Evolutionary conservation across 2,113 vertebrate species (phyloP).

Genomic region (Pan troglodytes): DNA sequence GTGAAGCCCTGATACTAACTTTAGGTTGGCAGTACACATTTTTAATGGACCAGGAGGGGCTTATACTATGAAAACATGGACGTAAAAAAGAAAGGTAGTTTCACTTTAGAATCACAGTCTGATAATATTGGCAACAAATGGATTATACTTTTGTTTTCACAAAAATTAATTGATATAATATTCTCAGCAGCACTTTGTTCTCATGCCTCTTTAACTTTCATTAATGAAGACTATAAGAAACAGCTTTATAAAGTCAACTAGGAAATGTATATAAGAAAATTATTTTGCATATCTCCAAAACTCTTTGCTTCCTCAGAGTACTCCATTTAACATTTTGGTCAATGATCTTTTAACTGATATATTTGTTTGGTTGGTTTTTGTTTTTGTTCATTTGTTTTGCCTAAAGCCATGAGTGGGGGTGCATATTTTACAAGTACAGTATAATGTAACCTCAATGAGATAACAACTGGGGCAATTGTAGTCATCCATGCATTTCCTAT

Average conservation of each 20-base stretch:
- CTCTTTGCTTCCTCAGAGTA: background rate
- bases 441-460: background rate
- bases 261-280: background rate
- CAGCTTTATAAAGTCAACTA: background rate
- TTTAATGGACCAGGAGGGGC: background rate
- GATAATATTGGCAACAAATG: background rate
- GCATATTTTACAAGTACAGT: background rate
- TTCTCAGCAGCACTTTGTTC: background rate
- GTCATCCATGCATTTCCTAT: background rate
- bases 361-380: background rate
- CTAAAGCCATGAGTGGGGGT: background rate
- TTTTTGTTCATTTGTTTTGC: background rate
- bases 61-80: background rate
- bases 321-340: background rate
- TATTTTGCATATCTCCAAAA: background rate
- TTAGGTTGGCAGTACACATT: background rate
- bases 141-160: background rate
- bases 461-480: background rate
- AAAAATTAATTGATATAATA: background rate
- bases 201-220: background rate
- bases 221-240: background rate
- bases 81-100: constrained; percentile 28
- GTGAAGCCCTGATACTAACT: background rate
- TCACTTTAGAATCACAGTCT: background rate
- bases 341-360: background rate